Conservation (phyloP, 2,113 vertebrate species). For the Dicentrarchus labrax region DNA sequence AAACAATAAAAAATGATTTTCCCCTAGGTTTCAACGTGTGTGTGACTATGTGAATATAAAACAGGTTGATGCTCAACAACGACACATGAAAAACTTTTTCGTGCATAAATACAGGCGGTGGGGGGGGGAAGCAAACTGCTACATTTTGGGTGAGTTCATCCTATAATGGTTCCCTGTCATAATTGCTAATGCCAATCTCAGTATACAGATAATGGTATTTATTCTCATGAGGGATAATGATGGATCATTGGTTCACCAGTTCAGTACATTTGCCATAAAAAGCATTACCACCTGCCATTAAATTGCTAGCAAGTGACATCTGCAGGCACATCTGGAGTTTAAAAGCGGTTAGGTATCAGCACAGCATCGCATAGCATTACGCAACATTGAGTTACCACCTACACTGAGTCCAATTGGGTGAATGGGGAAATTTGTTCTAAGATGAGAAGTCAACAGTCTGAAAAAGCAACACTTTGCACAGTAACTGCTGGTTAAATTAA, state of each 20-base stretch:
- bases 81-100: background rate
- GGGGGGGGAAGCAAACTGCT: constrained; percentile 21
- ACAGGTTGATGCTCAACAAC: background rate
- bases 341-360: constrained; percentile 27
- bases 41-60: constrained; percentile 1
- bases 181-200: constrained; percentile 26
- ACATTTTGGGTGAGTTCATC: constrained; percentile 21
- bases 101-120: background rate
- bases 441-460: constrained; percentile 42
- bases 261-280: constrained; percentile 53
- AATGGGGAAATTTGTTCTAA: constrained; percentile 45
- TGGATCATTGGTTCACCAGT: constrained; percentile 49
- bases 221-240: constrained; percentile 54
- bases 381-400: constrained; percentile 52
- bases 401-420: constrained; percentile 33
- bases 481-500: constrained; percentile 17
- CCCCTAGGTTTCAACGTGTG: background rate
- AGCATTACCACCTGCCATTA: constrained; percentile 55
- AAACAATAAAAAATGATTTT: background rate
- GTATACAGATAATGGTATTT: constrained; percentile 51
- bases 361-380: constrained; percentile 35
- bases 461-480: constrained; percentile 30
- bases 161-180: constrained; percentile 2
- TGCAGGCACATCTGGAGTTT: constrained; percentile 68
- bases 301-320: constrained; percentile 64